Conservation (phyloP, 1,140 invertebrate genomes). For the Riptortus pedestris region DNA sequence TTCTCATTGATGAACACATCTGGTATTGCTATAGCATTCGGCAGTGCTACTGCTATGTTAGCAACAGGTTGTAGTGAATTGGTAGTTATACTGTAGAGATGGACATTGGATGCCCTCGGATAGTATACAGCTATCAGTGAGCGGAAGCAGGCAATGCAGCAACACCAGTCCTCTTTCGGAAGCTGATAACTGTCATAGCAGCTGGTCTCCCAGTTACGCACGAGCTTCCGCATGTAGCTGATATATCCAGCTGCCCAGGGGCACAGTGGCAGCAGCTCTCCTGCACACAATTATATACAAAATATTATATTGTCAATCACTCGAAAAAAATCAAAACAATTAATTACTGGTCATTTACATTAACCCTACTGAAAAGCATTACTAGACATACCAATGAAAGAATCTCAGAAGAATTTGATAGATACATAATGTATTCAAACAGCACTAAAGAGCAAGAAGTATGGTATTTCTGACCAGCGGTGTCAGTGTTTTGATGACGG, state of each 20-base stretch:
- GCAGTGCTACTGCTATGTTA: not conserved
- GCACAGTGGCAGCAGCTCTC: not conserved
- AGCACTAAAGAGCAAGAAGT: no score
- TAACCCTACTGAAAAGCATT: no score
- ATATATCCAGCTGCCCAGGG: not conserved
- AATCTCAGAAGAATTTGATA: no score
- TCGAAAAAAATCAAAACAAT: no score
- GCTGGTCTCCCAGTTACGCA: not conserved
- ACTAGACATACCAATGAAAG: no score
- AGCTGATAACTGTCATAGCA: not conserved
- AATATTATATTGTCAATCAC: no score
- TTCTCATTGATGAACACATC: constrained; percentile 5
- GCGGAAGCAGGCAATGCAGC: not conserved
- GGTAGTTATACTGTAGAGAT: not conserved
- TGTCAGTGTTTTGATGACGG: no score
- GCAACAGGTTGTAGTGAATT: not conserved
- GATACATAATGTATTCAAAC: no score
- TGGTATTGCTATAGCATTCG: not conserved
- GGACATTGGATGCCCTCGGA: not conserved
- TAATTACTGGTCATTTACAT: no score
- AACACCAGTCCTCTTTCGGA: not conserved
- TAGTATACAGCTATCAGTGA: not conserved
- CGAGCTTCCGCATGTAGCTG: not conserved
- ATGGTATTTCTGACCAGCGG: no score
- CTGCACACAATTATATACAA: no score